These are phyloP conservation scores for Serinus canaria DNA, from an alignment of 2,113 vertebrate species.

Conservation along the genomic window DNA sequence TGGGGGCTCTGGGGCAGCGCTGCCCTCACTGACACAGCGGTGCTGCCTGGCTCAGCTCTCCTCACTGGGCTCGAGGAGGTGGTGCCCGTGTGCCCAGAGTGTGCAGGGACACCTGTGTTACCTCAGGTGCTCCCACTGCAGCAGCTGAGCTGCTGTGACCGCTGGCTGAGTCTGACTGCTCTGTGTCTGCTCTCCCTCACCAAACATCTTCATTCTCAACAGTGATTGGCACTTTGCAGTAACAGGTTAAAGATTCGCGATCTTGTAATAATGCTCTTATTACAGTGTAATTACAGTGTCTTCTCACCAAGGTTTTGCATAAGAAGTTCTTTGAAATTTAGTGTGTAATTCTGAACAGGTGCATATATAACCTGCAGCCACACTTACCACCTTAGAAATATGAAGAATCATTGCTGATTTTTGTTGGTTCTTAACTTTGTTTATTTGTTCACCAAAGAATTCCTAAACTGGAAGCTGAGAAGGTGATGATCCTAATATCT, in stretches of 20 bases:
- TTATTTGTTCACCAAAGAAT: not conserved
- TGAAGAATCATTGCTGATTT: not conserved
- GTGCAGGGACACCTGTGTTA: not conserved
- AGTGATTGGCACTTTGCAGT: not conserved
- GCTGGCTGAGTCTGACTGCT: not conserved
- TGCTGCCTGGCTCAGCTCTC: not conserved
- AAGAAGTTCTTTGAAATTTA: not conserved
- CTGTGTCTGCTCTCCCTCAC: not conserved
- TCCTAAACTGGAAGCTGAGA: not conserved
- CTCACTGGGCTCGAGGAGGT: rapidly evolving
- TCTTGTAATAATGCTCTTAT: not conserved
- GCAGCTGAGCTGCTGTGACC: not conserved
- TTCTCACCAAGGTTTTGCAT: not conserved
- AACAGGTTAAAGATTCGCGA: not conserved
- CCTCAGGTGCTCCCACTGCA: rapidly evolving
- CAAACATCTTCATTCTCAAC: not conserved
- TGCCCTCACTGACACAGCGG: rapidly evolving
- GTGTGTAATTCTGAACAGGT: not conserved
- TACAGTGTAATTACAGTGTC: not conserved
- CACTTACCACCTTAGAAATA: not conserved
- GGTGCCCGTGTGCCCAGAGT: not conserved
- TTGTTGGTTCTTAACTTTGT: not conserved
- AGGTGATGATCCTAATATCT: not conserved
- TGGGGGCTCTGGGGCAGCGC: not conserved
- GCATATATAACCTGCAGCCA: not conserved